Evolutionary conservation across 2,888 invertebrate species (phyloP), one percentile per base, ranked within the genome.

Genomic region (Synanthedon andrenaeformis): DNA sequence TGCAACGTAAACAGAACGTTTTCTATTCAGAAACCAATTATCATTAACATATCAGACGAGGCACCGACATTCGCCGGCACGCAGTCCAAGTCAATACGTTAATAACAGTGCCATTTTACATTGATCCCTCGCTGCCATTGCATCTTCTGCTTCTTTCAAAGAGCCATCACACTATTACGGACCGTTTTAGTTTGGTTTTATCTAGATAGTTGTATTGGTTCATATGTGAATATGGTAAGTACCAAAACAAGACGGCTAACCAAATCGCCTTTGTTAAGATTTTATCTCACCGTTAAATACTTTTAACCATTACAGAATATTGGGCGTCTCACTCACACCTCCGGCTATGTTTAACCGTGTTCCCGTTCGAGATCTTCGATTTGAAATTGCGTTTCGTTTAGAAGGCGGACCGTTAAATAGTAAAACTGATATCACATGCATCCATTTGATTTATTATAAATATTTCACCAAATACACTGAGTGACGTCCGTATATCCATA

Each of bases 181-280:
- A 52, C 75, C 82, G 63, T 53, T 58, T 64, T 56, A 11, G 57
- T 60, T 79, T 79, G 84, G 60, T 65, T 57, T 55, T 57, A 55
- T 68, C 67, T 73, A 75, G 79, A 79, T 79, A 74, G 74, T 72
- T 79, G 74, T 79, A 83, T 82, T 81, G 75, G 74, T 72, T 76
- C 81, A 80, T 82, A 81, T 76, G 74, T 78, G 81, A 75, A 74
- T 70, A 73, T 72, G 76, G 79, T 76, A 76, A 80, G 80, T 81
- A 83, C 81, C 80, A 76, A 84, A 84, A 84, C 82, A 81, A 82
- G 84, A 82, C 81, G 81, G 81, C 81, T 80, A 76, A 83, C 84
- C 83, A 82, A 86, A 85, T 84, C 82, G 82, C 82, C 76, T 86
- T 86, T 86, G 84, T 85, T 82, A 77, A 86, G 86, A 86, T 86